A percentile compares a stretch with the other conserved stretches of the same genome.
These are phyloP conservation scores for Myotis vivesi DNA, from an alignment of 2,797 vertebrate genomes.

Conservation along the genomic window DNA sequence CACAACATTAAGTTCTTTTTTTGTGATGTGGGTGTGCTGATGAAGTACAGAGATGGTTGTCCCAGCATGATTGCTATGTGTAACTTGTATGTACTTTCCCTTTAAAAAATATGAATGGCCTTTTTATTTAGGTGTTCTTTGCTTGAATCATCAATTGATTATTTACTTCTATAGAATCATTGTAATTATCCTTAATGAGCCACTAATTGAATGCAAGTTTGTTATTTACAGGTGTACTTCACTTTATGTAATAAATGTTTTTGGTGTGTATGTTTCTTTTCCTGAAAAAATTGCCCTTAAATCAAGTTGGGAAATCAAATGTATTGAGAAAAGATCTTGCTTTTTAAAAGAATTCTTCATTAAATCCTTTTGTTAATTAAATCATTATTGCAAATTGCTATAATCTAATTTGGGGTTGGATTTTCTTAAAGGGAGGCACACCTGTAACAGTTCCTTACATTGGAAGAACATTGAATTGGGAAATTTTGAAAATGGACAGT, in stretches of 20 bases:
- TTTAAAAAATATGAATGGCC: constrained; percentile 33
- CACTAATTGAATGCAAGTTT: constrained; percentile 58
- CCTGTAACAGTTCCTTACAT: constrained; percentile 64
- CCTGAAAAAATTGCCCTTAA: constrained; percentile 34
- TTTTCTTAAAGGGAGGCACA: constrained; percentile 68
- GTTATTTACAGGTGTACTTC: constrained; percentile 62
- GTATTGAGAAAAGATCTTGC: neutral
- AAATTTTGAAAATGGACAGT: constrained; percentile 57
- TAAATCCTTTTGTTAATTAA: constrained; percentile 43
- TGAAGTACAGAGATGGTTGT: neutral
- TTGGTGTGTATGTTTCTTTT: neutral
- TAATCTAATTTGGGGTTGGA: neutral
- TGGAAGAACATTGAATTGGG: constrained; percentile 71
- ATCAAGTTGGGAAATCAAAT: constrained; percentile 41
- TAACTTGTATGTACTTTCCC: constrained; percentile 43
- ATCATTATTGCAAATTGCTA: neutral
- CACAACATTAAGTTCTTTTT: constrained; percentile 42
- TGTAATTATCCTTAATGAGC: constrained; percentile 69
- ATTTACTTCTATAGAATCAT: constrained; percentile 79
- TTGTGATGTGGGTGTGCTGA: neutral
- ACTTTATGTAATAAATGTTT: constrained; percentile 59
- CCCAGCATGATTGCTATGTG: constrained; percentile 74
- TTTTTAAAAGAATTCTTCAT: constrained; percentile 46
- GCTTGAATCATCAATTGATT: constrained; percentile 76
- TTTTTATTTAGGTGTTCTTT: constrained; percentile 63